Conservation (phyloP, 1,140 invertebrate species). For the Archegozetes longisetosus region DNA sequence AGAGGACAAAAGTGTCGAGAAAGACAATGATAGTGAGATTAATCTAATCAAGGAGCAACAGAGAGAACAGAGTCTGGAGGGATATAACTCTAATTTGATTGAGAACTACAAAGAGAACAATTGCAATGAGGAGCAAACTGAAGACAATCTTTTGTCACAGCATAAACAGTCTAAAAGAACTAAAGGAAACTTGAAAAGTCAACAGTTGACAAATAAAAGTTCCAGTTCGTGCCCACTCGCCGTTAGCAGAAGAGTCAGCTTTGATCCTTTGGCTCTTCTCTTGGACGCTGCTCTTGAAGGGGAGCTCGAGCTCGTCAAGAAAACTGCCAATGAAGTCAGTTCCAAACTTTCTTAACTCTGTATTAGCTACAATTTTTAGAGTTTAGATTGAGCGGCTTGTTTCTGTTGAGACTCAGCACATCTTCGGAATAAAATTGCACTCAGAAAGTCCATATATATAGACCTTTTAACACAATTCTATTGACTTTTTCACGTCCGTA, state of each 20-base stretch:
- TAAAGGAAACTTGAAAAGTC: conserved; percentile 5
- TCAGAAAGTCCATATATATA: too few relatives aligned
- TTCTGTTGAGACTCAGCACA: too few relatives aligned
- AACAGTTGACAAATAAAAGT: not conserved
- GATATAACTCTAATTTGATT: not conserved
- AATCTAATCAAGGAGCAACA: not conserved
- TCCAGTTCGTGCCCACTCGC: not conserved
- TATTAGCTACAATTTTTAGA: too few relatives aligned
- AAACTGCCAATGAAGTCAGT: conserved; percentile 73
- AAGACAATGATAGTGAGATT: not conserved
- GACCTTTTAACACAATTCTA: too few relatives aligned
- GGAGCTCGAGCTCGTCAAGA: conserved; percentile 88
- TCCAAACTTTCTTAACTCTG: too few relatives aligned
- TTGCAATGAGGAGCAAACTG: not conserved
- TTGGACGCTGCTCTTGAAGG: conserved; percentile 95
- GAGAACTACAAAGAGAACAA: not conserved
- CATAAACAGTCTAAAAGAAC: not conserved
- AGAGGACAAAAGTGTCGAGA: not conserved
- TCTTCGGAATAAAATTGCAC: too few relatives aligned
- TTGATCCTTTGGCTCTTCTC: conserved; percentile 82
- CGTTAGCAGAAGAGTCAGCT: conserved; percentile 60
- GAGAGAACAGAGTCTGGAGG: not conserved
- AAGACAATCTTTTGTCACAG: not conserved
- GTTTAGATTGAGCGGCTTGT: too few relatives aligned
- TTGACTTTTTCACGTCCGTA: too few relatives aligned